Base-by-base conservation (phyloP, 2,797 vertebrate species). In the Chiloscyllium punctatum region DNA sequence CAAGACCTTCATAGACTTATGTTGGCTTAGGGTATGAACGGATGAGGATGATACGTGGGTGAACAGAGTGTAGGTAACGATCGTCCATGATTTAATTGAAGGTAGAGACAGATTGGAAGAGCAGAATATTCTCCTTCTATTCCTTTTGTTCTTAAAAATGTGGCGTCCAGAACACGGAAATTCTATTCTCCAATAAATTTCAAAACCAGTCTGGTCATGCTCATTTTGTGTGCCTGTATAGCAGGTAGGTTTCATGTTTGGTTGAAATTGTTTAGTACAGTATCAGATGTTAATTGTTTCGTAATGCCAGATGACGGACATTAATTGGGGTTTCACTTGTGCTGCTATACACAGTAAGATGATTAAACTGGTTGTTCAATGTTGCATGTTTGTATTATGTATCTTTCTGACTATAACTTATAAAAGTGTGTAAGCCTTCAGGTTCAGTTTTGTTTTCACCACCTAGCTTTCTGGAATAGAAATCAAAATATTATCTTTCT, bases 401-500 rank as follows among this genome's bases (percentile, higher is more conserved):
- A n/a, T 71, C 68, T 2, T 25, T 71, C 0, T 25, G 23, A 71
- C 25, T 71, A 71, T 25, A 71, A 71, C 21, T 23, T 71, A n/a
- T 13, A 13, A 79, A 79, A 79, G 74, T 79, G 33, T 79, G 33
- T n/a, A 37, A n/a, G 1, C 3, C 15, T 79, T 79, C n/a, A 33
- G 11, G 8, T 79, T 33, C 74, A 79, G 0, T 79, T 79, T 74
- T 69, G 69, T 21, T 37, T 79, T 79, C 13, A 79, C 74, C 33
- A 37, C 33, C 74, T 37, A 37, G 33, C 74, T 79, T 79, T n/a
- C 74, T 79, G 74, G 74, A 88, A 69, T 27, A 72, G 95, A n/a
- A n/a, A 94, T 90, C 42, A 95, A 86, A 95, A 95, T 96, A 95
- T 96, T 91, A 96, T 96, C 97, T 94, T 97, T 96, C 96, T 96